Percentiles rank a stretch among this genome's conserved stretches.
Evolutionary conservation across 2,888 invertebrate species (phyloP).

Genomic region (Eupithecia abbreviata): DNA sequence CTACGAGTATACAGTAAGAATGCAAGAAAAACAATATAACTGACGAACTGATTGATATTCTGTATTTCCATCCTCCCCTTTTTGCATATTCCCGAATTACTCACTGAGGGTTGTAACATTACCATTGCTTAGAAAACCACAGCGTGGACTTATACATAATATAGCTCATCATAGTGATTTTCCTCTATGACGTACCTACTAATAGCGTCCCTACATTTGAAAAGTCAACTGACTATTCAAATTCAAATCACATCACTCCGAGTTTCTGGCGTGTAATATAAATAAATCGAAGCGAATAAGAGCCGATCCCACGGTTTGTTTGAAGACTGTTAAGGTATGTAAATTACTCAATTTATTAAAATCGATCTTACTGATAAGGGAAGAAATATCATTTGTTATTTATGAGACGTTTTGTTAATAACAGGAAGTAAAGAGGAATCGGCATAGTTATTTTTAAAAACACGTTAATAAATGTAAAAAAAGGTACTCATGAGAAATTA

Average conservation of each 20-base stretch:
- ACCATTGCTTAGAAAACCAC: too few species aligned
- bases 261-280: background rate
- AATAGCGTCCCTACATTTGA: too few species aligned
- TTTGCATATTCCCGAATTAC: too few species aligned
- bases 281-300: background rate
- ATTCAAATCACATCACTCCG: background rate
- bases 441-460: background rate
- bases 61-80: too few species aligned
- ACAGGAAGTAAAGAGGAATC: background rate
- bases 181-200: too few species aligned
- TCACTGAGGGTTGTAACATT: too few species aligned
- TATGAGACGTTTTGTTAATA: conserved; percentile 11
- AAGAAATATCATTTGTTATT: conserved; percentile 9
- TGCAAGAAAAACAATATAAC: too few species aligned
- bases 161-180: too few species aligned
- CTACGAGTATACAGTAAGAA: too few species aligned
- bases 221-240: too few species aligned
- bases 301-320: conserved; percentile 8
- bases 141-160: too few species aligned
- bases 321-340: conserved; percentile 10
- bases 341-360: conserved; percentile 19
- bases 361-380: conserved; percentile 7
- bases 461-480: background rate
- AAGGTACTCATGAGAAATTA: background rate
- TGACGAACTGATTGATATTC: too few species aligned